Evolutionary conservation across 2,888 invertebrate species (phyloP).

Genomic region (Drosophila subquinaria): DNA sequence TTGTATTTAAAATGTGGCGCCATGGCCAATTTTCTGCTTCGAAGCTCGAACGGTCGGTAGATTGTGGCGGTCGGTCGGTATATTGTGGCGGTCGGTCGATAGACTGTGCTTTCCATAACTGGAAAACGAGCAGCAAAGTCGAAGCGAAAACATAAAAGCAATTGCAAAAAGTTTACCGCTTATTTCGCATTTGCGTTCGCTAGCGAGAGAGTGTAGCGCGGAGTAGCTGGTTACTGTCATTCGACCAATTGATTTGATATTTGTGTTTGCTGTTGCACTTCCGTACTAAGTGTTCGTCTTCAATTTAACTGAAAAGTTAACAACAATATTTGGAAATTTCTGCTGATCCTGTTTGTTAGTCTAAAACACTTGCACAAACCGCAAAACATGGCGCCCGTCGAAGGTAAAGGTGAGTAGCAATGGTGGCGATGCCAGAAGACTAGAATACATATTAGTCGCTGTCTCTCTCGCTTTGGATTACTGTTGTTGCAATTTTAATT

Average conservation of each 20-base stretch:
- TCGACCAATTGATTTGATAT: constrained; percentile 19
- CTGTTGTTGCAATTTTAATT: constrained; percentile 38
- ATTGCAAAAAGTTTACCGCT: constrained; percentile 66
- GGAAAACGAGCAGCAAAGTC: constrained; percentile 37
- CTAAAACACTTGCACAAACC: constrained; percentile 56
- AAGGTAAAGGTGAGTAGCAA: constrained; percentile 60
- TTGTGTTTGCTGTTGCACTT: constrained; percentile 27
- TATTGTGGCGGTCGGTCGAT: neutral
- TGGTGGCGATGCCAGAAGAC: constrained; percentile 22
- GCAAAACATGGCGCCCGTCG: constrained; percentile 74
- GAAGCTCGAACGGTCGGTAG: neutral
- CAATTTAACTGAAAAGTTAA: constrained; percentile 21
- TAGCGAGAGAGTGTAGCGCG: constrained; percentile 48
- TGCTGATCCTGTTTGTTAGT: constrained; percentile 56
- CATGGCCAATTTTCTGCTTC: neutral
- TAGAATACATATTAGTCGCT: constrained; percentile 26
- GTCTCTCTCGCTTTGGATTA: constrained; percentile 17
- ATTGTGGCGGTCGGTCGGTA: neutral
- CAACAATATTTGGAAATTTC: constrained; percentile 38
- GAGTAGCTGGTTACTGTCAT: constrained; percentile 12
- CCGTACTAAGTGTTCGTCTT: constrained; percentile 18
- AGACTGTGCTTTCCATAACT: constrained; percentile 48
- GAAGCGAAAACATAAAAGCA: constrained; percentile 64
- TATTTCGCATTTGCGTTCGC: constrained; percentile 73
- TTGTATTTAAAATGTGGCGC: neutral